phyloP scores from a whole-genome alignment of 2,888 invertebrate species.

The Charanyca ferruginea region DNA sequence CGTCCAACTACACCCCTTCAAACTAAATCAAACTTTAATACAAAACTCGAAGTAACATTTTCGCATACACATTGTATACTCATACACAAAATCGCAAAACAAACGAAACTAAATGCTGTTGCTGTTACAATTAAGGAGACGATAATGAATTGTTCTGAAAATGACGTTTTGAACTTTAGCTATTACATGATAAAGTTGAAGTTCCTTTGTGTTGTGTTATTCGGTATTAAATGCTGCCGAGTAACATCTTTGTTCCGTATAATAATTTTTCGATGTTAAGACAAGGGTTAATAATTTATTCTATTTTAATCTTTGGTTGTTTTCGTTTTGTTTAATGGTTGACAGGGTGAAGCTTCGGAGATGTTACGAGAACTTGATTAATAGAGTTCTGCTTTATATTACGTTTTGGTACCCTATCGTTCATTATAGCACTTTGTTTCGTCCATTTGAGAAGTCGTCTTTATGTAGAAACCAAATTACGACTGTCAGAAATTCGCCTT shows the following conservation, averaged over 20 bases:
- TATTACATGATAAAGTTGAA: constrained; percentile 54
- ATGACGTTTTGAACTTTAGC: constrained; percentile 64
- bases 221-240: constrained; percentile 78
- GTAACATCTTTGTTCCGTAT: constrained; percentile 83
- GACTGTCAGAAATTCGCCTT: too few relatives aligned
- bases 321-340: constrained; percentile 61
- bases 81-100: constrained; percentile 82
- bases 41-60: constrained; percentile 63
- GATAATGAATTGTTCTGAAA: constrained; percentile 75
- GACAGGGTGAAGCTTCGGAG: constrained; percentile 37
- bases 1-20: constrained; percentile 62
- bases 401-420: constrained; percentile 23
- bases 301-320: constrained; percentile 74
- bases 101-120: constrained; percentile 86
- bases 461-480: neutral
- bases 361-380: constrained; percentile 49
- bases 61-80: constrained; percentile 35
- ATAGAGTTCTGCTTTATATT: constrained; percentile 23
- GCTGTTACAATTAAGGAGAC: constrained; percentile 86
- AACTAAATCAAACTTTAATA: constrained; percentile 74
- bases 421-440: constrained; percentile 23
- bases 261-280: constrained; percentile 85
- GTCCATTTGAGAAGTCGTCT: neutral
- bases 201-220: constrained; percentile 61
- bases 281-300: constrained; percentile 88